Evolutionary conservation across 2,113 vertebrate species (phyloP).

Genomic region (Colossoma macropomum): DNA sequence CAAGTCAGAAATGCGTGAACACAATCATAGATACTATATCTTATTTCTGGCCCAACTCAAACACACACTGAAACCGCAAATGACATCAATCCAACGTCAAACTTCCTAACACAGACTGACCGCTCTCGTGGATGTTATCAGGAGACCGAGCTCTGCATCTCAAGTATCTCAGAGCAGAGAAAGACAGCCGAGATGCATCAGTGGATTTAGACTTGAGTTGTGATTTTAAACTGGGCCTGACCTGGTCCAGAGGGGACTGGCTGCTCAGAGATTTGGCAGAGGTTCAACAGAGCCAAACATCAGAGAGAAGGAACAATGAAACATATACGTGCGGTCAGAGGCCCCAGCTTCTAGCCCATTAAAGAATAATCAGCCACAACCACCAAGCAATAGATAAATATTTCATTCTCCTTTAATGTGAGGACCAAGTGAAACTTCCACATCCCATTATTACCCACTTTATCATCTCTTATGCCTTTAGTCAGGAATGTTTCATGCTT

Average conservation of each 20-base stretch:
- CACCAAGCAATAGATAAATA: conserved; percentile 39
- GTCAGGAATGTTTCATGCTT: conserved; percentile 37
- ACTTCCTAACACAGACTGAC: not conserved
- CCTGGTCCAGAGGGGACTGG: conserved; percentile 42
- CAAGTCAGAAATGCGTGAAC: not conserved
- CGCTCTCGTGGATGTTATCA: conserved; percentile 25
- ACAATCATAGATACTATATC: not conserved
- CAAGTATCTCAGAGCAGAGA: not conserved
- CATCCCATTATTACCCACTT: conserved; percentile 32
- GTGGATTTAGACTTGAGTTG: conserved; percentile 35
- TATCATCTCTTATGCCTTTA: conserved; percentile 37
- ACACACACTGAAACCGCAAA: not conserved
- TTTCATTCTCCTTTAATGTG: conserved; percentile 37
- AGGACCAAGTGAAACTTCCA: conserved; percentile 40
- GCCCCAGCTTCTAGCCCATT: conserved; percentile 33
- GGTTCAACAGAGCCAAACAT: conserved; percentile 26
- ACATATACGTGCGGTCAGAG: conserved; percentile 27
- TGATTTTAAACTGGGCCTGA: conserved; percentile 48
- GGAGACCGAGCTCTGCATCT: conserved; percentile 23
- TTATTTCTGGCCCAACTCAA: not conserved
- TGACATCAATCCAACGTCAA: conserved; percentile 1
- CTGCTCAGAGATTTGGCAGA: conserved; percentile 11
- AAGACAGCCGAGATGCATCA: not conserved
- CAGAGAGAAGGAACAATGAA: conserved; percentile 11
- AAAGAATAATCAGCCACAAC: conserved; percentile 34